A percentile compares a stretch with the other conserved stretches of the same genome.
Conservation (phyloP, 2,797 vertebrate species). For the Xiphophorus birchmanni region DNA sequence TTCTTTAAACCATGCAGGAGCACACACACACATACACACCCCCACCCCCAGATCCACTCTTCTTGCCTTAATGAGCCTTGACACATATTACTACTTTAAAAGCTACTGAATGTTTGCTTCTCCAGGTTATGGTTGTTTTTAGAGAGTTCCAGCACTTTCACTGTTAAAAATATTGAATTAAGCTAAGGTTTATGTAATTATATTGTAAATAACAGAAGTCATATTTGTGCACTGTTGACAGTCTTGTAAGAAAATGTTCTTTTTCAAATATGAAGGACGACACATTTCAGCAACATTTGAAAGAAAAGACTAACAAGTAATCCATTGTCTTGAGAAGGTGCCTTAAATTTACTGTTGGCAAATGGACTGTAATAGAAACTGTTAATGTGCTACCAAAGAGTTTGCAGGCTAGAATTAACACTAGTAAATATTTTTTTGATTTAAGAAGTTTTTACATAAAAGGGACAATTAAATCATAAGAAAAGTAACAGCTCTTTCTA, state of each 20-base stretch:
- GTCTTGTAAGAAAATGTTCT: neutral
- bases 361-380: neutral
- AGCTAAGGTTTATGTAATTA: constrained; percentile 20
- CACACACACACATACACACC: neutral
- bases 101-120: constrained; percentile 51
- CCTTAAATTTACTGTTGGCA: constrained; percentile 4
- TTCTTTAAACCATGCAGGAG: constrained; percentile 5
- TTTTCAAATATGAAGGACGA: neutral
- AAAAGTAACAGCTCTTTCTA: neutral
- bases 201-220: constrained; percentile 43
- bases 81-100: constrained; percentile 50
- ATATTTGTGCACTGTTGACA: constrained; percentile 12
- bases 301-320: neutral
- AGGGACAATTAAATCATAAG: neutral
- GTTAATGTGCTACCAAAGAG: constrained; percentile 21
- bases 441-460: neutral
- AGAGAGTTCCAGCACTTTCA: constrained; percentile 64
- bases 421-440: constrained; percentile 9
- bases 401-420: constrained; percentile 20
- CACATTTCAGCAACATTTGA: constrained; percentile 18
- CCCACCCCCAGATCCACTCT: constrained; percentile 5
- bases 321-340: neutral
- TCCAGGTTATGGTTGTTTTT: constrained; percentile 32
- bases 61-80: constrained; percentile 37
- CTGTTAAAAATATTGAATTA: constrained; percentile 16